Base-by-base conservation (phyloP, 2,797 vertebrate genomes). In the Gymnopithys bicolor region DNA sequence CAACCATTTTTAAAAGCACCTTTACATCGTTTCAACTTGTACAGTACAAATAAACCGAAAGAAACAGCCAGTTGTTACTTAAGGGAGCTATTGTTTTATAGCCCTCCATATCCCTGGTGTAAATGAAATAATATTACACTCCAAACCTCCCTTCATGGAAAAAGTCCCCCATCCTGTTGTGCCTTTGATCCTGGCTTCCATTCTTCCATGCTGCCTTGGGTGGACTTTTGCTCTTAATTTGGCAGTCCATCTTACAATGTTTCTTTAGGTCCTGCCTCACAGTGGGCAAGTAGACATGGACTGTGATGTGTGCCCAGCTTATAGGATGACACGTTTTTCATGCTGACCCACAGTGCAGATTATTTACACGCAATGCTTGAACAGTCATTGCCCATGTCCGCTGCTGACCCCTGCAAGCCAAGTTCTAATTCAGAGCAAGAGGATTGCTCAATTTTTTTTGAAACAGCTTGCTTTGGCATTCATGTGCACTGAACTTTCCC, bases 1-100 rank as follows among this genome's bases (percentile, higher is more conserved):
- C 75, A 87, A 78, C 81, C 90, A 27, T 87, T 89, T 94, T 93
- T 82, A 74, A 89, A 84, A 85, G 56, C 60, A 84, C 88, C 67
- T 96, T 82, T 82, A 82, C 58, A 49, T 67, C 68, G 84, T 86
- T 79, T 84, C 68, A 84, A 53, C 70, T 77, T 48, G 52, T 24
- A 60, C 5, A 37, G 75, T 68, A 87, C 78, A 93, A 92, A 94
- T 70, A 92, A 93, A 85, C 59, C 0, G 0, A 68, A 59, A 74
- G 45, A 48, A 56, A 70, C 53, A 73, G 46, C 51, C 41, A 28
- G 28, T 33, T 52, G 67, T 69, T 90, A 46, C 52, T 81, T 53
- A 81, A 75, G 51, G 71, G 76, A 91, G n/a, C 32, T 43, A 67
- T 46, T 87, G 51, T 71, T 92, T 78, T 75, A 62, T 53, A 85